Evolutionary conservation across 2,888 invertebrate genomes (phyloP).

Genomic region (Archips crataeganus): DNA sequence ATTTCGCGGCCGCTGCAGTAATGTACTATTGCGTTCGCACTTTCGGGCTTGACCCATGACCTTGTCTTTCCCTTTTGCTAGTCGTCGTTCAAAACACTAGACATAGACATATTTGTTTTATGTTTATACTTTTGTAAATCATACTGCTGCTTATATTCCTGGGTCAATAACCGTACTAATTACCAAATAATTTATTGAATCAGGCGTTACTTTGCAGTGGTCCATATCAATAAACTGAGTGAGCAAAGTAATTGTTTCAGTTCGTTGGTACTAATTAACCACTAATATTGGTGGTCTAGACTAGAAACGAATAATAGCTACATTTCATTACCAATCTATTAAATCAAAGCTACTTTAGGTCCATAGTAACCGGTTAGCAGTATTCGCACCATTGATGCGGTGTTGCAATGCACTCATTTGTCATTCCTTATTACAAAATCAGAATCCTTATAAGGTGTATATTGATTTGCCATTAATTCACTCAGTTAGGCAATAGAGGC

Average conservation of each 20-base stretch:
- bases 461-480: slow-evolving; percentile 22
- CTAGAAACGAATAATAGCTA: neutral
- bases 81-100: no score
- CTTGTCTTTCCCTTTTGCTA: no score
- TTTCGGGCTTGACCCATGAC: no score
- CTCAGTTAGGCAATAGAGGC: slow-evolving; percentile 28
- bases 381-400: slow-evolving; percentile 29
- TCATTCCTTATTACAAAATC: slow-evolving; percentile 40
- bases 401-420: slow-evolving; percentile 32
- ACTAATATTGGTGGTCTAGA: neutral
- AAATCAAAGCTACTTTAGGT: neutral
- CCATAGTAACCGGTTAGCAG: slow-evolving; percentile 17
- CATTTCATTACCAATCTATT: neutral
- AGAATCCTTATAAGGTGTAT: slow-evolving; percentile 24
- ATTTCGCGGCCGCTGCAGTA: no score
- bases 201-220: no score
- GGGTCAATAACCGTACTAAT: neutral
- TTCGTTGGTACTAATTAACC: no score
- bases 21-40: no score
- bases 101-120: no score
- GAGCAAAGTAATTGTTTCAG: no score
- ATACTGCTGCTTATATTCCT: neutral
- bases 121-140: no score
- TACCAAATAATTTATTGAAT: no score
- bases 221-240: no score